Percentiles rank a stretch among this genome's conserved stretches.
Conservation (phyloP, 2,888 invertebrate genomes). For the Pseudococcus longispinus region DNA sequence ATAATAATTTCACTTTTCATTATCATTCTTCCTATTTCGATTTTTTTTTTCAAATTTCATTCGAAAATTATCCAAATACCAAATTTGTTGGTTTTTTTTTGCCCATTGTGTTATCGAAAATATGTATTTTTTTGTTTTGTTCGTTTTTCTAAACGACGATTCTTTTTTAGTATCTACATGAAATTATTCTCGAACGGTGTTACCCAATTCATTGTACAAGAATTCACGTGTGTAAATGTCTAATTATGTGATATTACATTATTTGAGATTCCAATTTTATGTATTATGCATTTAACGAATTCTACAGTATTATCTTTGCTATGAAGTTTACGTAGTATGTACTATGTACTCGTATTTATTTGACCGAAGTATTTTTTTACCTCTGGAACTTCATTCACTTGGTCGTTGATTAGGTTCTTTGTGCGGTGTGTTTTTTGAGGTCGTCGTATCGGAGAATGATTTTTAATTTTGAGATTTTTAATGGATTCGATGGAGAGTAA, state of each 20-base stretch:
- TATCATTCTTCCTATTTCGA: not conserved
- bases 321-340: not conserved
- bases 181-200: conserved; percentile 5
- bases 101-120: not conserved
- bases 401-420: not conserved
- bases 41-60: not conserved
- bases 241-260: conserved; percentile 21
- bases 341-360: not conserved
- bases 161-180: not conserved
- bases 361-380: not conserved
- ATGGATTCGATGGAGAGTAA: not conserved
- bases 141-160: not conserved
- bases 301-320: conserved; percentile 23
- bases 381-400: not conserved
- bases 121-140: not conserved
- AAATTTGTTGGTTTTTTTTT: not conserved
- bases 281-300: conserved; percentile 13
- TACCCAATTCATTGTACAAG: conserved; percentile 14
- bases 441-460: not conserved
- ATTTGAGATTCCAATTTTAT: conserved; percentile 28
- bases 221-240: not conserved
- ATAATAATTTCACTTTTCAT: not conserved
- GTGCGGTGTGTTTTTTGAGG: not conserved
- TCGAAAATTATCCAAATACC: not conserved
- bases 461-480: not conserved